These are phyloP conservation scores for Apodemia zela DNA, from an alignment of 2,888 invertebrate species.

Conservation along the genomic window DNA sequence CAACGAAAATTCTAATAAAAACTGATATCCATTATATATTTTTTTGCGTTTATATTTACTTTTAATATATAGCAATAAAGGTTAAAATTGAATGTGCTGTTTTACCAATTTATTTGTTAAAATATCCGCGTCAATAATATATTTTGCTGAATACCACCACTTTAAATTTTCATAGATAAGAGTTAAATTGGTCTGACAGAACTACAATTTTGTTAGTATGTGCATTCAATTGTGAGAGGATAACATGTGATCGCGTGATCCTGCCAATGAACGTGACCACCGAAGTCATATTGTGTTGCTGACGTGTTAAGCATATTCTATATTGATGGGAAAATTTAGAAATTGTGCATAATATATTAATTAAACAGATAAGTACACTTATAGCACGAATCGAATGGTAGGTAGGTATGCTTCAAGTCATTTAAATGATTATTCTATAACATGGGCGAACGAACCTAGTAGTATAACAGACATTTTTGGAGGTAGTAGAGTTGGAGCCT, in stretches of 20 bases:
- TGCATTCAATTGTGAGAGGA: slow-evolving; percentile 56
- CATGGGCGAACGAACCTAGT: no score
- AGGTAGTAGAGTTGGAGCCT: no score
- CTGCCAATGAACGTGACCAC: slow-evolving; percentile 57
- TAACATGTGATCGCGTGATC: slow-evolving; percentile 67
- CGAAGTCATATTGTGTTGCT: slow-evolving; percentile 56
- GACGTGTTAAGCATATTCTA: slow-evolving; percentile 42
- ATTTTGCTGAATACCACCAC: not conserved
- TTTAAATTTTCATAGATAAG: not conserved
- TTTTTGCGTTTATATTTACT: not conserved
- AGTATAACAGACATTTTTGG: no score
- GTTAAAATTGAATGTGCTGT: not conserved
- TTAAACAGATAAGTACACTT: not conserved
- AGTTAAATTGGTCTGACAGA: slow-evolving; percentile 29
- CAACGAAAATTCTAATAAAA: slow-evolving; percentile 21
- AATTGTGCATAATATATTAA: not conserved
- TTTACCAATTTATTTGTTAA: not conserved
- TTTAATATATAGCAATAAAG: not conserved
- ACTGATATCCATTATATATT: not conserved
- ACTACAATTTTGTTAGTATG: slow-evolving; percentile 19
- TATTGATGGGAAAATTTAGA: slow-evolving; percentile 45
- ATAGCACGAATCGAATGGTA: no score
- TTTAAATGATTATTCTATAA: no score
- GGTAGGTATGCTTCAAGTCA: no score
- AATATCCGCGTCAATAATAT: not conserved